phyloP scores from a whole-genome alignment of 2,797 vertebrate genomes.

The Eupleurogrammus muticus region DNA sequence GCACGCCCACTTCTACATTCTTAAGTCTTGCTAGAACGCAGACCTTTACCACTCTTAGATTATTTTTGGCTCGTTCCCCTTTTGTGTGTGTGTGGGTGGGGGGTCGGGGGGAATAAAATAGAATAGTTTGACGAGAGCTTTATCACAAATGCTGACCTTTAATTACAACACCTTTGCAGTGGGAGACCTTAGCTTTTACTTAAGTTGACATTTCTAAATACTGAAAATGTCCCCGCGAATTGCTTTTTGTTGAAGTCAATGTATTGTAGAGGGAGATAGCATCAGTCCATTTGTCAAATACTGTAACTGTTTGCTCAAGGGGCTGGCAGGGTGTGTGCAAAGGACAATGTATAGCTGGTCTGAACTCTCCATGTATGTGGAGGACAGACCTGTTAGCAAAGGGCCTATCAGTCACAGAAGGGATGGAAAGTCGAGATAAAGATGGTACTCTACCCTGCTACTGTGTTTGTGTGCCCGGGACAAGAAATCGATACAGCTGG shows the following conservation, averaged over 20 bases:
- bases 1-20: constrained; percentile 13
- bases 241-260: constrained; percentile 79
- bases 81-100: no score
- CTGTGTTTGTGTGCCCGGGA: constrained; percentile 81
- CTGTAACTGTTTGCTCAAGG: constrained; percentile 61
- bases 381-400: constrained; percentile 73
- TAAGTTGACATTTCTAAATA: constrained; percentile 87
- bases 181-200: constrained; percentile 78
- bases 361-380: constrained; percentile 66
- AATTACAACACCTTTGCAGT: constrained; percentile 82
- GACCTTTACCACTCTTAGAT: constrained; percentile 54
- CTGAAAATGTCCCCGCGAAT: constrained; percentile 80
- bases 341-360: constrained; percentile 72
- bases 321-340: constrained; percentile 56
- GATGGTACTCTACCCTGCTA: constrained; percentile 74
- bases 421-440: constrained; percentile 83
- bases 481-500: constrained; percentile 84
- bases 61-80: constrained; percentile 46
- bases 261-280: constrained; percentile 78
- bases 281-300: constrained; percentile 84
- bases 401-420: constrained; percentile 75
- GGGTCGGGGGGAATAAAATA: constrained; percentile 61
- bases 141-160: constrained; percentile 85
- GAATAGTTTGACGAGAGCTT: constrained; percentile 66
- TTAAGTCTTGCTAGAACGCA: constrained; percentile 21